A percentile compares a stretch with the other conserved stretches of the same genome.
Evolutionary conservation across 2,888 invertebrate species (phyloP).

Genomic region (Chironomus tentans): DNA sequence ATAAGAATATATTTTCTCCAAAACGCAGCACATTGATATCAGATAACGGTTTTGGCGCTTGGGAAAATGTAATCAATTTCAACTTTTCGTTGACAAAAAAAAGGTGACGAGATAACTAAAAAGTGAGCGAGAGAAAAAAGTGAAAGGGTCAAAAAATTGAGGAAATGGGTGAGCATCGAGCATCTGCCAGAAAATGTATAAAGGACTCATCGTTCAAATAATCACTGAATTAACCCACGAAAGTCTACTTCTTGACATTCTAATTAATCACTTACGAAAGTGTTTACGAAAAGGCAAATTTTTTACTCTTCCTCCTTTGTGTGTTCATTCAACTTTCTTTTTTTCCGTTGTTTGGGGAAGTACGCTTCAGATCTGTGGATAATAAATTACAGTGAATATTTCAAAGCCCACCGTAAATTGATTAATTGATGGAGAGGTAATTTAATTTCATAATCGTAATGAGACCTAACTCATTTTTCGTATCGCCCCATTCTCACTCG

Average conservation of each 20-base stretch:
- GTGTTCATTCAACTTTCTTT: neutral
- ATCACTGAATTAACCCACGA: neutral
- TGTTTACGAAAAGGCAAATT: neutral
- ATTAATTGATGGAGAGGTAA: slow-evolving; percentile 8
- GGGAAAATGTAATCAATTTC: no score
- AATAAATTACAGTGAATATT: neutral
- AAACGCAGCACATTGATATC: no score
- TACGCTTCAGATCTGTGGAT: neutral
- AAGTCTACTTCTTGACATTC: neutral
- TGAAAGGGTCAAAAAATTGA: no score
- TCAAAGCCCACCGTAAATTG: neutral
- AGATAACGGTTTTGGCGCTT: no score
- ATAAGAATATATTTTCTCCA: no score
- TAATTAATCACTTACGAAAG: neutral
- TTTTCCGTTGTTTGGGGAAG: neutral
- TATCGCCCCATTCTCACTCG: neutral
- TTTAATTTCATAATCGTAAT: slow-evolving; percentile 10
- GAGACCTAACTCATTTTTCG: neutral
- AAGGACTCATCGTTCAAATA: neutral
- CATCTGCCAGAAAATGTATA: neutral
- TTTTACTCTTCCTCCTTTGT: no score
- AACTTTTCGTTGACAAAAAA: no score
- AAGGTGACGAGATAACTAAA: no score
- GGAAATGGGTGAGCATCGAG: no score
- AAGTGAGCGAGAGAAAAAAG: no score